Percentiles rank a stretch among this genome's conserved stretches.
phyloP scores from a whole-genome alignment of 2,888 invertebrate genomes.

The Drosophila putrida region DNA sequence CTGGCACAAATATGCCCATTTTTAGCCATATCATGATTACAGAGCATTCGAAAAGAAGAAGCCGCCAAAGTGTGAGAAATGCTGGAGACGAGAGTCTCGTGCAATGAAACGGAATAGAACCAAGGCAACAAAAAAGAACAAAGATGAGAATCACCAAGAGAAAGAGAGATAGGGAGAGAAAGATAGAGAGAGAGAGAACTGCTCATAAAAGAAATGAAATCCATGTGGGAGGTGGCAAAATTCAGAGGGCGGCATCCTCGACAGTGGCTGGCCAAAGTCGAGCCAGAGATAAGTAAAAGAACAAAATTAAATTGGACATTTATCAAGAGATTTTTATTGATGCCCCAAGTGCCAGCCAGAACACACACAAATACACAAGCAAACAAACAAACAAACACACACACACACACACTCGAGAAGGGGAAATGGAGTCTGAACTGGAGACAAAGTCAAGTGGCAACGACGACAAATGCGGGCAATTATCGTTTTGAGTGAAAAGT shows the following conservation, averaged over 20 bases:
- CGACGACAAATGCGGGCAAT: conserved; percentile 74
- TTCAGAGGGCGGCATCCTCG: conserved; percentile 22
- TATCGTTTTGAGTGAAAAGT: conserved; percentile 81
- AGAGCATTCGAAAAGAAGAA: conserved; percentile 46
- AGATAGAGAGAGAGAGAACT: conserved; percentile 13
- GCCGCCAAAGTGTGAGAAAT: conserved; percentile 67
- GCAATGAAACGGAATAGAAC: conserved; percentile 66
- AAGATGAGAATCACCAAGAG: conserved; percentile 1
- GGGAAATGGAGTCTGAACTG: conserved; percentile 34
- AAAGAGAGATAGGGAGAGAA: neutral
- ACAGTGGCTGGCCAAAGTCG: conserved; percentile 32
- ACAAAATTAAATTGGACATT: conserved; percentile 84
- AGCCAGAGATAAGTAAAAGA: conserved; percentile 76
- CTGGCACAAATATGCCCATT: conserved; percentile 68
- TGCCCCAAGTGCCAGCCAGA: conserved; percentile 68
- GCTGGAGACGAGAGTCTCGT: conserved; percentile 40
- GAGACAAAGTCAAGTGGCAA: conserved; percentile 58
- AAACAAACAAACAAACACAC: conserved; percentile 24
- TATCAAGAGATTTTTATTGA: conserved; percentile 84
- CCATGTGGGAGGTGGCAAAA: conserved; percentile 53
- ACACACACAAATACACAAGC: conserved; percentile 53
- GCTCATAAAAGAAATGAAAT: conserved; percentile 54
- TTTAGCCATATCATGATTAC: conserved; percentile 66
- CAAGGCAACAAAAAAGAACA: conserved; percentile 25
- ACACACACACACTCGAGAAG: conserved; percentile 20